Conservation (phyloP, 2,888 invertebrate species). For the Leistus spinibarbis region DNA sequence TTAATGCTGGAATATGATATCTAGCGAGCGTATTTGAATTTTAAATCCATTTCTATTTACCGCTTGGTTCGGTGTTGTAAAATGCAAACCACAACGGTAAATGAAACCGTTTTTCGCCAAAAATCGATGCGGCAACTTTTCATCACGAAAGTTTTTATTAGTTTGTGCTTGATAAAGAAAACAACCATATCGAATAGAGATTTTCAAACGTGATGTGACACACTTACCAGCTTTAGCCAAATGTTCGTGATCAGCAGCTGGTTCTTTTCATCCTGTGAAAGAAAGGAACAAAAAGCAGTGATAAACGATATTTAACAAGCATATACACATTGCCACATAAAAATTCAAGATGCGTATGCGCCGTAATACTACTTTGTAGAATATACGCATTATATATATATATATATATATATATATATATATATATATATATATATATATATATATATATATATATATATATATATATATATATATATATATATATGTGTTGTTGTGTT, state of each 20-base stretch:
- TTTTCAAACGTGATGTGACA: slow-evolving; percentile 18
- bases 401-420: no score
- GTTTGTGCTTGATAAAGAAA: slow-evolving; percentile 34
- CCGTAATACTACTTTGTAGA: background rate
- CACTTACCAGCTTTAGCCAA: slow-evolving; percentile 94
- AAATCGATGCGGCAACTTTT: slow-evolving; percentile 27
- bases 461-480: no score
- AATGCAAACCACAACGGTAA: slow-evolving; percentile 22
- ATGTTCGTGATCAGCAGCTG: slow-evolving; percentile 95
- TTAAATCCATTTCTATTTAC: slow-evolving; percentile 29
- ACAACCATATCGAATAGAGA: slow-evolving; percentile 31
- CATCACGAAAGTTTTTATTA: slow-evolving; percentile 34
- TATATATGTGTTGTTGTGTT: background rate
- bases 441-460: no score
- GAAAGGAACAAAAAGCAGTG: background rate
- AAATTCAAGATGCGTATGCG: background rate
- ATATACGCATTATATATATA: background rate
- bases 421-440: no score
- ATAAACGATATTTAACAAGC: background rate
- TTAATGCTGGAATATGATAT: background rate
- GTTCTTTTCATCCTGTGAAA: slow-evolving; percentile 90
- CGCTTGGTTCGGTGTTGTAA: slow-evolving; percentile 9
- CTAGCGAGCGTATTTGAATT: slow-evolving; percentile 24
- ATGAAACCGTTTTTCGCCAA: slow-evolving; percentile 32
- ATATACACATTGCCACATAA: background rate